Conservation (phyloP, 2,888 invertebrate genomes). For the Phymatocera aterrima region DNA sequence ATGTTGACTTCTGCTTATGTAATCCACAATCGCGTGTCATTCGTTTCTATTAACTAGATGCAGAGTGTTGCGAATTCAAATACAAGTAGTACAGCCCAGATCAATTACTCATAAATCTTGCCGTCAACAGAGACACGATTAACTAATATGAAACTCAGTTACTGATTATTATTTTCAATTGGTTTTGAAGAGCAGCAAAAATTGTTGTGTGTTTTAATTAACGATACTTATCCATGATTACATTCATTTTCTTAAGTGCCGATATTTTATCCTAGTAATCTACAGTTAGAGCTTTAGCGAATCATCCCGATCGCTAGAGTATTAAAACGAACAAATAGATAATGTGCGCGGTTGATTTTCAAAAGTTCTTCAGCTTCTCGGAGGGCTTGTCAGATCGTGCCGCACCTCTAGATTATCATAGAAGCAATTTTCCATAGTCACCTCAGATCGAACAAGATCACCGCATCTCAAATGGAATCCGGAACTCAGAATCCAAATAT, state of each 20-base stretch:
- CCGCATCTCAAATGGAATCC: neutral
- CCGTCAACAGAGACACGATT: neutral
- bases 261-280: slow-evolving; percentile 5
- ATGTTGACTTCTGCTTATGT: too few relatives aligned
- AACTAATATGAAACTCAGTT: neutral
- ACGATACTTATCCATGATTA: slow-evolving; percentile 20
- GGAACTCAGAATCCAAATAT: neutral
- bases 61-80: neutral
- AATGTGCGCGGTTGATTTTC: neutral
- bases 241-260: slow-evolving; percentile 18
- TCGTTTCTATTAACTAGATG: neutral
- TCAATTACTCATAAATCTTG: neutral
- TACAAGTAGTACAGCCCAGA: neutral
- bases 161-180: slow-evolving; percentile 6
- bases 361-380: neutral
- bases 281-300: neutral
- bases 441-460: neutral
- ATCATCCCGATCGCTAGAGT: neutral
- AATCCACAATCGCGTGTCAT: too few relatives aligned
- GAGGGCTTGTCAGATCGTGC: neutral
- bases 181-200: neutral
- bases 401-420: neutral
- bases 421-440: slow-evolving; percentile 3
- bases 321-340: neutral
- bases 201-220: neutral